Evolutionary conservation across 2,888 invertebrate species (phyloP).

Genomic region (Malachius bipustulatus): DNA sequence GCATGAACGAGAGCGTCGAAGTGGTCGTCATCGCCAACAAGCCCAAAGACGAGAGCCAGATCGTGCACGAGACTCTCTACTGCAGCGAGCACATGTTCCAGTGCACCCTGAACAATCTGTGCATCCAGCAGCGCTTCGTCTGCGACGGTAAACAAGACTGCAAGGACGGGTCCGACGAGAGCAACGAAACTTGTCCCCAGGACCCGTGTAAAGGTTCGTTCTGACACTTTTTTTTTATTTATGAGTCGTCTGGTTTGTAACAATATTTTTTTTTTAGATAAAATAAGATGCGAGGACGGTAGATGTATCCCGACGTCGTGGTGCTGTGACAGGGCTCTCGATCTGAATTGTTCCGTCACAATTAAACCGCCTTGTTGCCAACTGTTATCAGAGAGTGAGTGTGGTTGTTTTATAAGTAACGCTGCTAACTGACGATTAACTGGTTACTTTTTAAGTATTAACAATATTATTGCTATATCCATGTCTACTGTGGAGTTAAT

Average conservation of each 20-base stretch:
- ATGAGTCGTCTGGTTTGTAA: constrained; percentile 4
- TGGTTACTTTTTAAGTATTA: too few species aligned
- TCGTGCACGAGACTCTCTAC: constrained; percentile 22
- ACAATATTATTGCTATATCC: too few species aligned
- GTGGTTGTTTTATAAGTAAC: constrained; percentile 5
- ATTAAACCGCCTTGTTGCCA: constrained; percentile 38
- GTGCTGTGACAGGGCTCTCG: constrained; percentile 40
- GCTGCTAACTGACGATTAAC: too few species aligned
- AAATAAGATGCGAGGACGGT: constrained; percentile 37
- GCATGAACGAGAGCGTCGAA: constrained; percentile 26
- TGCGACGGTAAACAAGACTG: constrained; percentile 44
- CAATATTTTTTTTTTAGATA: constrained; percentile 28
- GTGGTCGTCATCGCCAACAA: constrained; percentile 24
- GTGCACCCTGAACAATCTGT: constrained; percentile 31
- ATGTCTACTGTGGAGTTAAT: too few species aligned
- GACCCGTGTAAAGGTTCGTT: constrained; percentile 40
- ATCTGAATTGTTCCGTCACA: constrained; percentile 38
- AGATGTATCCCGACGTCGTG: constrained; percentile 42
- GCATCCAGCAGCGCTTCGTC: constrained; percentile 39
- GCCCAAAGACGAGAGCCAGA: constrained; percentile 17
- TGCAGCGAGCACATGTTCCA: constrained; percentile 33
- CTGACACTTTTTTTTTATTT: background rate
- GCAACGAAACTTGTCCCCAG: constrained; percentile 31
- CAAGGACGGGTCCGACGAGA: constrained; percentile 41
- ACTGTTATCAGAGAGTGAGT: constrained; percentile 32